phyloP scores from a whole-genome alignment of 2,888 invertebrate species.

The Callyntrura sp. region DNA sequence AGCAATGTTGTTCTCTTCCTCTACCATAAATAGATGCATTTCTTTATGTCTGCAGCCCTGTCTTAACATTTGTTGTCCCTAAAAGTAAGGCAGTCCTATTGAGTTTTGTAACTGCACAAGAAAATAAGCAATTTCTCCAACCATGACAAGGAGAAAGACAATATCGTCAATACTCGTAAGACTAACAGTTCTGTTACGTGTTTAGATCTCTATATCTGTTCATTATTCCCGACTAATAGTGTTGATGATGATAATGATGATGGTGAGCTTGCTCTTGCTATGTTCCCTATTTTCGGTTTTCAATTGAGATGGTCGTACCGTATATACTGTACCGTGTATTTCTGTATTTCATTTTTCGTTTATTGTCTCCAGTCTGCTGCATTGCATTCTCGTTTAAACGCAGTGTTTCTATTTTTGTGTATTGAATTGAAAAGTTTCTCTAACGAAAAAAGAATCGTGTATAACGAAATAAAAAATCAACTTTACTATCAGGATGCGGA shows the following conservation, averaged over 20 bases:
- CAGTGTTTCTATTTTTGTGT: slow-evolving; percentile 1
- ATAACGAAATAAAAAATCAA: slow-evolving; percentile 43
- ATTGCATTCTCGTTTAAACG: neutral
- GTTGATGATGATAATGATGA: neutral
- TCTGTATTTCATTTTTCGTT: slow-evolving; percentile 26
- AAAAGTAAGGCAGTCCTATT: neutral
- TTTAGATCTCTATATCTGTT: neutral
- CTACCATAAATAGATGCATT: neutral
- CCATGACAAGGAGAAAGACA: slow-evolving; percentile 70
- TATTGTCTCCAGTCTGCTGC: slow-evolving; percentile 8
- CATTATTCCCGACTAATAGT: neutral
- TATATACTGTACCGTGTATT: neutral
- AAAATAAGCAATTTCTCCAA: slow-evolving; percentile 63
- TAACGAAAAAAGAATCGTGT: slow-evolving; percentile 32
- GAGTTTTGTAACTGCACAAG: neutral
- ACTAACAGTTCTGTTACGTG: slow-evolving; percentile 23
- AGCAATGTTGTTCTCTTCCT: neutral
- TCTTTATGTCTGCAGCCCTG: neutral
- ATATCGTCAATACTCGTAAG: neutral
- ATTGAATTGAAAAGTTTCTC: slow-evolving; percentile 19
- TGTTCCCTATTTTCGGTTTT: slow-evolving; percentile 9
- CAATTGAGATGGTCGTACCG: slow-evolving; percentile 2
- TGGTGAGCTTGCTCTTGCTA: slow-evolving; percentile 34
- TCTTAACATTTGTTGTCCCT: neutral
- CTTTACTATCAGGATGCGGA: slow-evolving; percentile 90